Conservation (phyloP, 1,140 invertebrate species). For the Cotesia glomerata region DNA sequence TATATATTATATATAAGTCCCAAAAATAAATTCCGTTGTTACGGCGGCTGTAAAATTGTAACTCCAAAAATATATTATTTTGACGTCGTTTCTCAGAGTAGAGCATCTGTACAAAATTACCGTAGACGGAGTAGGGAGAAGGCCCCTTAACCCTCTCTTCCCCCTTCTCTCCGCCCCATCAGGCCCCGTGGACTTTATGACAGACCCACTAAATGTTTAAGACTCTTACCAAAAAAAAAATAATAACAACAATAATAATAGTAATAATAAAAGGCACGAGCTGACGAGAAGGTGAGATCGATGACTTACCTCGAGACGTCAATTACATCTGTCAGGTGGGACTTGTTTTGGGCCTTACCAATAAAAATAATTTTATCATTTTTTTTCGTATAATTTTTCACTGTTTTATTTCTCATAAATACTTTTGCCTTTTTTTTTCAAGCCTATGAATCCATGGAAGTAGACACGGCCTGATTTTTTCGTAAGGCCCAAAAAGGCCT, state of each 20-base stretch:
- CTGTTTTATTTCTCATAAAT: constrained; percentile 34
- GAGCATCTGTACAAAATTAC: constrained; percentile 33
- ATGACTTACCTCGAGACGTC: constrained; percentile 20
- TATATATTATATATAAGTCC: constrained; percentile 5
- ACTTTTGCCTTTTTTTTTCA: no score
- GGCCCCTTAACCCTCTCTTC: no score
- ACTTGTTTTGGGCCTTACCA: no score
- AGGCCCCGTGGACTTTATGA: constrained; percentile 14
- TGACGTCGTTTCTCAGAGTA: constrained; percentile 7
- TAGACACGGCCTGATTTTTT: background rate
- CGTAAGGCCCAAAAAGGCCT: constrained; percentile 39
- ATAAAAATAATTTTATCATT: no score
- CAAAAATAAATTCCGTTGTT: constrained; percentile 41
- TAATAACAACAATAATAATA: no score
- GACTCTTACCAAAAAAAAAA: no score
- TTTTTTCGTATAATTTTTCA: constrained; percentile 43
- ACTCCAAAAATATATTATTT: constrained; percentile 1
- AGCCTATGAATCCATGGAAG: no score
- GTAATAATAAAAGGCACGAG: no score
- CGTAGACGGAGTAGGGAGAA: background rate
- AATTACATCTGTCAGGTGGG: background rate
- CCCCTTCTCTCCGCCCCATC: background rate
- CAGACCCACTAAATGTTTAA: no score
- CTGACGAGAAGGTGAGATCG: no score
- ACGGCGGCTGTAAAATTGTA: constrained; percentile 40